Percentiles rank a stretch among this genome's conserved stretches.
Evolutionary conservation across 2,113 vertebrate species (phyloP).

Genomic region (mouse (Mus musculus)): GRCm39 chr2:40038501-40039000

Average conservation of each 20-base stretch:
- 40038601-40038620: slow-evolving; percentile 56
- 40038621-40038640: slow-evolving; percentile 14
- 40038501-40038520: not conserved
- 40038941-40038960: slow-evolving; percentile 70
- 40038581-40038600: not conserved
- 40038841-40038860: slow-evolving; percentile 65
- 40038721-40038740: not conserved
- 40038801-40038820: slow-evolving; percentile 66
- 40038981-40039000: slow-evolving; percentile 7
- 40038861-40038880: slow-evolving; percentile 68
- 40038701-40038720: not conserved
- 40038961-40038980: slow-evolving; percentile 54
- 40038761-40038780: not conserved
- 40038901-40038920: slow-evolving; percentile 72
- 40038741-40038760: slow-evolving; percentile 61
- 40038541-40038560: not conserved
- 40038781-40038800: slow-evolving; percentile 56
- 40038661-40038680: not conserved
- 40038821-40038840: slow-evolving; percentile 30
- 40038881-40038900: slow-evolving; percentile 71
- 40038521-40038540: not conserved
- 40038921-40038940: slow-evolving; percentile 74
- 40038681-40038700: not conserved
- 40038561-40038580: not conserved
- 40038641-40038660: not conserved